phyloP scores from a whole-genome alignment of 2,888 invertebrate species.

The Stenchaetothrips biformis region DNA sequence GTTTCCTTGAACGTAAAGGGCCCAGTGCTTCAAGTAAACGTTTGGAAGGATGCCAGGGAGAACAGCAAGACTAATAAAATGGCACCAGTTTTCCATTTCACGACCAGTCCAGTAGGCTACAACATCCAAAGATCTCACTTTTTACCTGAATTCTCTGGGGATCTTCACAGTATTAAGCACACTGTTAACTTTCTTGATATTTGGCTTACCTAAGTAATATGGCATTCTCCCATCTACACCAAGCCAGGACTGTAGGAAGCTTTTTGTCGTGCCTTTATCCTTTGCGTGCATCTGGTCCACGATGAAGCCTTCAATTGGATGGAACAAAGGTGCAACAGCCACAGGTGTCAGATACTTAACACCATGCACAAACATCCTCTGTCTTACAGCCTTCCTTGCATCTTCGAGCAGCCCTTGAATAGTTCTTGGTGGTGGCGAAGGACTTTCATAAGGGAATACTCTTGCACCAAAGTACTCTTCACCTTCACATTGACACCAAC shows the following conservation, averaged over 20 bases:
- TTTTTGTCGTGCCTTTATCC: not conserved
- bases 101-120: not conserved
- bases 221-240: not conserved
- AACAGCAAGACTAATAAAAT: not conserved
- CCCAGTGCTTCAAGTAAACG: not conserved
- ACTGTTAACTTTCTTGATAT: not conserved
- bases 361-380: not conserved
- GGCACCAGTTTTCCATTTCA: not conserved
- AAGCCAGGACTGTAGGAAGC: not conserved
- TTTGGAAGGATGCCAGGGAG: not conserved
- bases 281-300: not conserved
- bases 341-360: not conserved
- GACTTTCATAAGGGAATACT: not conserved
- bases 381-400: not conserved
- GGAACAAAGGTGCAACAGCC: not conserved
- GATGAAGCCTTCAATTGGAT: not conserved
- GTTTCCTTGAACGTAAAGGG: not conserved
- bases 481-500: not conserved
- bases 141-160: not conserved
- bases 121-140: not conserved
- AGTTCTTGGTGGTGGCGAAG: not conserved
- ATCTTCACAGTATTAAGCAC: too few species aligned
- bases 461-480: not conserved
- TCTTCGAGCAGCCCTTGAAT: not conserved
- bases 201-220: not conserved